Evolutionary conservation across 2,797 vertebrate genomes (phyloP), one percentile per base, ranked within the genome.

Genomic region (Sebastes baramenuke): DNA sequence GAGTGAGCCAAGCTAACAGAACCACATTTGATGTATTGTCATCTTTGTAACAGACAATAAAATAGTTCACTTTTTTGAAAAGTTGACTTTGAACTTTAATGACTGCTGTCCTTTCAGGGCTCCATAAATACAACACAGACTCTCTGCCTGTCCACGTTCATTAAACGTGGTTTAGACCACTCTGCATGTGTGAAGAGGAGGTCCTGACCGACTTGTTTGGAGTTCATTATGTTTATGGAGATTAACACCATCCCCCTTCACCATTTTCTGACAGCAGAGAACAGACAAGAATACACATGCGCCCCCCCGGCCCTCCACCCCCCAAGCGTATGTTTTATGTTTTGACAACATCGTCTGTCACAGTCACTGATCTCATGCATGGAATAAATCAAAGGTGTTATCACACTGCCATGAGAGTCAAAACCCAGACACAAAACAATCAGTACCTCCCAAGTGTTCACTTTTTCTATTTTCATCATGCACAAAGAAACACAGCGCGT

Each of bases 291-390:
- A 58, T 55, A 79, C 62, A 67, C 79, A 69, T 62, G 11, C 25
- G 3, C 52, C 59, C 22, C 46, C 62, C 32, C 16, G 42, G 55
- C 58, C 67, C 46, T 16, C n/a, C 2, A 42, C 52, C 59, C 12
- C 46, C 62, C 32, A 27, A 72, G 83, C 68, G 42, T 68, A 58
- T n/a, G 25, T 89, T 88, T 92, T 76, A 86, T 89, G 77, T 93
- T 92, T 85, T 90, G 91, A 91, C 88, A 94, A 87, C 84, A 85
- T 87, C 32, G 36, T 90, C 86, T 82, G 84, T 91, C 89, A 90
- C 71, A 87, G 82, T 80, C 83, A 74, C 82, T 87, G 88, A 88
- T 89, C 88, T 90, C 79, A 83, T 68, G 70, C 78, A 77, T 59
- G 32, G 67, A 82, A 88, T 89, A 86, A 89, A 91, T 92, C 82